Evolutionary conservation across 2,797 vertebrate genomes (phyloP).

Genomic region (Rhincodon typus): DNA sequence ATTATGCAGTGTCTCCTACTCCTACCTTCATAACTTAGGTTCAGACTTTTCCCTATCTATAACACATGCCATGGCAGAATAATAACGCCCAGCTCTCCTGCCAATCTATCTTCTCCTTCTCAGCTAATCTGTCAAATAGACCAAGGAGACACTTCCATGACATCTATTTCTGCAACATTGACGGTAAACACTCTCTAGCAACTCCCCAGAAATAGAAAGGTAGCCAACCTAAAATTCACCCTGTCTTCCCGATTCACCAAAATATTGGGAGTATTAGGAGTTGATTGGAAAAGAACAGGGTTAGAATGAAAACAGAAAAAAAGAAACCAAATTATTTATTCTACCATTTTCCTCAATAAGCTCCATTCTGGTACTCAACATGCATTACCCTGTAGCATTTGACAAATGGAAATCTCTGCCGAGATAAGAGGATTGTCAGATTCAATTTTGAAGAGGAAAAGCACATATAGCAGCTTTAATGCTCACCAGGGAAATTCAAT

Average conservation of each 20-base stretch:
- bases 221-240: neutral
- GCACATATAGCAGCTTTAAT: neutral
- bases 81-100: no score
- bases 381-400: neutral
- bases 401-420: neutral
- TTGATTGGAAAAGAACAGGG: neutral
- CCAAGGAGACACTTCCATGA: neutral
- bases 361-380: neutral
- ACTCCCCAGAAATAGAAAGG: neutral
- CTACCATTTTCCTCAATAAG: neutral
- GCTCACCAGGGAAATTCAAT: neutral
- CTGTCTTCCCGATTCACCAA: neutral
- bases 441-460: neutral
- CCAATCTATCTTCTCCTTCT: neutral
- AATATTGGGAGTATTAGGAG: neutral
- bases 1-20: neutral
- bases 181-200: neutral
- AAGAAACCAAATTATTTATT: neutral
- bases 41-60: neutral
- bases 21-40: neutral
- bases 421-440: neutral
- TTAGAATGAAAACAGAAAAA: neutral
- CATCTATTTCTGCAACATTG: neutral
- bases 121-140: neutral
- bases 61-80: no score